phyloP scores from a whole-genome alignment of 2,888 invertebrate species.

The Caenorhabditis auriculariae region DNA sequence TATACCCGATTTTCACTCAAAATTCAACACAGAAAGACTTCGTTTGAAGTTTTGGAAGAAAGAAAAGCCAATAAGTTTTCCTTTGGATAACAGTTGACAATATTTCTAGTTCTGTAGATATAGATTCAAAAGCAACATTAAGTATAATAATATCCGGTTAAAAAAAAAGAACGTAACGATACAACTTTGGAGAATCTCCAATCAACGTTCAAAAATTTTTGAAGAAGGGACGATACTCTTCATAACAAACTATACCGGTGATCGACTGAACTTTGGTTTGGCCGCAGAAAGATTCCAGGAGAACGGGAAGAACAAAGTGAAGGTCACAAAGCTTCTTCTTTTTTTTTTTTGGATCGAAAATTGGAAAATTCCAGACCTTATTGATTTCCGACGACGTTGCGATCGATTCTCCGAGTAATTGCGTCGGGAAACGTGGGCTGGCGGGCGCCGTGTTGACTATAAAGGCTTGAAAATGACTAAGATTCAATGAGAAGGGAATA shows the following conservation, averaged over 20 bases:
- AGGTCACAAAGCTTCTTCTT: too few species aligned
- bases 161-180: too few species aligned
- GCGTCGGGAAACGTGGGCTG: constrained; percentile 72
- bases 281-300: constrained; percentile 76
- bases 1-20: not conserved
- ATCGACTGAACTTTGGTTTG: constrained; percentile 79
- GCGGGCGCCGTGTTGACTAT: constrained; percentile 70
- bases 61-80: not conserved
- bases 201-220: not conserved
- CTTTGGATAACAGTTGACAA: too few species aligned
- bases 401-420: constrained; percentile 65
- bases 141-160: too few species aligned
- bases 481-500: not conserved
- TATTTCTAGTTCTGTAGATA: too few species aligned
- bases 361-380: constrained; percentile 60
- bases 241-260: constrained; percentile 78
- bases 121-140: too few species aligned
- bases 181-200: not conserved
- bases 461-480: constrained; percentile 62
- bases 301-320: constrained; percentile 40
- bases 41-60: not conserved
- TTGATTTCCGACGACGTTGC: constrained; percentile 77
- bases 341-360: not conserved
- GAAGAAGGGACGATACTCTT: constrained; percentile 74
- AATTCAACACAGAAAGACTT: not conserved